Evolutionary conservation across 2,113 vertebrate species (phyloP).

Genomic region (Larimichthys crocea): DNA sequence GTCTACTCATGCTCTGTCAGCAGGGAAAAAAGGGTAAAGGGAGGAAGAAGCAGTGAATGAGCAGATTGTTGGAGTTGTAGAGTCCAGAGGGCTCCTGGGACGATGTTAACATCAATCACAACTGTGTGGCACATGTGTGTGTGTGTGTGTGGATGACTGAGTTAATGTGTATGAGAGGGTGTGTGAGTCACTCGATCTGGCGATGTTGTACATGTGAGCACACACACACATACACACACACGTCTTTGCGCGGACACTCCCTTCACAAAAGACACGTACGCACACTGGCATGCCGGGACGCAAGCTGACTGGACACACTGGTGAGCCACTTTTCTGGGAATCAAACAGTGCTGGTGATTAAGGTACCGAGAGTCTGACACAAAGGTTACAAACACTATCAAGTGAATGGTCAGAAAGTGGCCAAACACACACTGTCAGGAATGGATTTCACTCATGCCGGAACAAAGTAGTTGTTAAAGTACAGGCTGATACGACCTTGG

Average conservation of each 20-base stretch:
- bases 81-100: constrained; percentile 50
- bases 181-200: constrained; percentile 64
- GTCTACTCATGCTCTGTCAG: constrained; percentile 60
- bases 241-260: constrained; percentile 61
- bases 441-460: constrained; percentile 42
- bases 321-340: constrained; percentile 68
- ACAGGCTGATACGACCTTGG: constrained; percentile 65
- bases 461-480: constrained; percentile 58
- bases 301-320: constrained; percentile 35
- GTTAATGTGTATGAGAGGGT: constrained; percentile 64
- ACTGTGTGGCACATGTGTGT: constrained; percentile 33
- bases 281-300: constrained; percentile 48
- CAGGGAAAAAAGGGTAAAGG: constrained; percentile 19
- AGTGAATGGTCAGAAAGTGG: constrained; percentile 39
- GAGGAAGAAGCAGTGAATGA: constrained; percentile 53
- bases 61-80: constrained; percentile 48
- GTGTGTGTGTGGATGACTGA: constrained; percentile 22
- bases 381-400: constrained; percentile 36
- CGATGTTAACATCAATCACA: constrained; percentile 60
- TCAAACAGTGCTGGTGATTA: constrained; percentile 47
- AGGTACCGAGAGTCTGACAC: constrained; percentile 50
- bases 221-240: neutral
- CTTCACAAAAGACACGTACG: constrained; percentile 56
- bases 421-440: constrained; percentile 16
- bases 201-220: constrained; percentile 28